Base-by-base conservation (phyloP, 2,888 invertebrate species). In the Pycnomerus fuliginosus region DNA sequence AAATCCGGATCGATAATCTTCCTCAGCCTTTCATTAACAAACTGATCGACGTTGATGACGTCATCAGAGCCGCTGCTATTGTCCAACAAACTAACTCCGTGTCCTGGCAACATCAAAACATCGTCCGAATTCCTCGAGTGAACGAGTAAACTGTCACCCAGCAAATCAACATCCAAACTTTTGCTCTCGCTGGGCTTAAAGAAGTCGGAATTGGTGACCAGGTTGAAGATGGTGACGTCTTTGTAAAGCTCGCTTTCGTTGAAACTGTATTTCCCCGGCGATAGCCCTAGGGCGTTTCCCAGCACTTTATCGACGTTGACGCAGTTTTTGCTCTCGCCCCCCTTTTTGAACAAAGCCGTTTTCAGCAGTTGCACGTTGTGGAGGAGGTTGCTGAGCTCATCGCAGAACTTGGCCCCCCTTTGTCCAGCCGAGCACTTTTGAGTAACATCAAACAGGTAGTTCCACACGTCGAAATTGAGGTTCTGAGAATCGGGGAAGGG, bases 1-100 rank as follows among this genome's bases (percentile, higher is more conserved):
- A 70, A 5, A 7, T 20, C 71, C 2, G 68, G 61, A 42, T 68
- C 71, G 0, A 70, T 70, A 36, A 72, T 62, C 44, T 65, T 69
- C 41, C 69, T 69, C 55, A 72, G 69, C 29, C 71, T 56, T 52
- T 72, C 72, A 50, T 70, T 71, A 2, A 72, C 71, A 55, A 72
- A 70, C 44, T 72, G 72, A 61, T 72, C 72, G 1, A 72, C 71
- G 52, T 72, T 71, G 69, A 72, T 70, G 16, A 71, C 65, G 58
- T 72, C 71, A 52, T 70, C 70, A 0, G 70, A 69, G 53, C 64
- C 66, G 10, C 64, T 65, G 14, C 68, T 70, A 27, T 68, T 68
- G 48, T 72, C 71, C 35, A 71, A 48, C 15, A 70, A 56, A 20
- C 59, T 61, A 3, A 60, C 53, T 40, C 67, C 65, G 1, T 65